These are phyloP conservation scores for Cydia pomonella DNA, from an alignment of 1,140 invertebrate species.

Conservation along the genomic window DNA sequence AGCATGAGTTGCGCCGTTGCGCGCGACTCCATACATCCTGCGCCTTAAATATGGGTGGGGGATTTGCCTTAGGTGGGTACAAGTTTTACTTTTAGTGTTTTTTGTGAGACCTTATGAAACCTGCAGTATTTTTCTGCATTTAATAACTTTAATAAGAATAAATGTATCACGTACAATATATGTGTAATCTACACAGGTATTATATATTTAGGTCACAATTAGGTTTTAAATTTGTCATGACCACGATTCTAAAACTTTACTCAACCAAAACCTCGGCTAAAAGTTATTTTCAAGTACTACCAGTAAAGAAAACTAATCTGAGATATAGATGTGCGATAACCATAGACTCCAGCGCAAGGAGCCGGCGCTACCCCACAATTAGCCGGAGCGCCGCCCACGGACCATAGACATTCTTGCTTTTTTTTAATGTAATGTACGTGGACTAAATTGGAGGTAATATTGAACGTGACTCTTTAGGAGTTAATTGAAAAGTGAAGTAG, in stretches of 20 bases:
- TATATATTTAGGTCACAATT: too few relatives aligned
- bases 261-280: not conserved
- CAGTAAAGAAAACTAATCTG: constrained; percentile 4
- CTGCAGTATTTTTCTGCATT: too few relatives aligned
- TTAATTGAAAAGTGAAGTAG: constrained; percentile 27
- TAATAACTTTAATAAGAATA: too few relatives aligned
- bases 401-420: constrained; percentile 39
- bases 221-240: not conserved
- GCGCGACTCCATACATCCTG: too few relatives aligned
- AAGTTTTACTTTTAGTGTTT: too few relatives aligned
- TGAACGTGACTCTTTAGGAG: constrained; percentile 27
- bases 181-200: too few relatives aligned
- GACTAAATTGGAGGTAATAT: constrained; percentile 28
- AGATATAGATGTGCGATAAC: constrained; percentile 31
- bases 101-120: too few relatives aligned
- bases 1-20: too few relatives aligned
- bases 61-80: too few relatives aligned
- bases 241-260: not conserved
- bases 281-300: not conserved
- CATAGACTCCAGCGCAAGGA: constrained; percentile 36
- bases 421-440: constrained; percentile 35
- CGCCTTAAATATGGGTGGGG: too few relatives aligned
- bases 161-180: too few relatives aligned
- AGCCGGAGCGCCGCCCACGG: constrained; percentile 46
- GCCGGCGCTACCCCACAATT: constrained; percentile 49